Base-by-base conservation (phyloP, 2,797 vertebrate genomes). In the Borostomias antarcticus region DNA sequence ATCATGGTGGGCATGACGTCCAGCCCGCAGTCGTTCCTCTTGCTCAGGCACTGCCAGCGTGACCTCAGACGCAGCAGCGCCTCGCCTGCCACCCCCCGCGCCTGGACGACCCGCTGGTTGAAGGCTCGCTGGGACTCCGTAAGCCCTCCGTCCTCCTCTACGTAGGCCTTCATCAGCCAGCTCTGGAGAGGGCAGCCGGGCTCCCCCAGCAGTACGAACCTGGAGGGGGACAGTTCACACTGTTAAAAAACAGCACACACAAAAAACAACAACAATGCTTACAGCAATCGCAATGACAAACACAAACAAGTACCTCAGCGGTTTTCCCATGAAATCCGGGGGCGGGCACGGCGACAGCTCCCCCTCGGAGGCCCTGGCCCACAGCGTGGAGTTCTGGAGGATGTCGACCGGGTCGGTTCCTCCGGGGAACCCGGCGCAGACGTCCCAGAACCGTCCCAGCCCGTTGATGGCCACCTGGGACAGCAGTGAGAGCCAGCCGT, bases 351-450 rank as follows among this genome's bases (percentile, higher is more conserved):
- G 86, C 1, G 90, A 91, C 0, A 93, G 77, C 19, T 86, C 77
- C 0, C 78, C 93, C 47, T 84, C 85, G 17, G 77, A 77, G 15
- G 85, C 90, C n/a, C 85, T 86, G 11, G 78, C 76, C 76, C 89
- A 90, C 0, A 94, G 85, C 0, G 84, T 86, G 0, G 88, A 94
- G 37, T 86, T 86, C 73, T 89, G 83, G 7, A 93, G 64, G 54
- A 91, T 90, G 13, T 86, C 89, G 0, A 79, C 72, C n/a, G 93
- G 90, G 4, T 92, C 89, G 0, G 89, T 89, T 23, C 89, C 86
- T 0, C 90, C 93, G 0, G 92, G 93, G 62, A 92, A 93, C 25
- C 92, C 92, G 1, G 92, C 89, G 13, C 92, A 93, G 1, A 94
- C 86, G 13, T 93, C 93, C 92, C 93, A 94, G 81, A 95, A 93